Evolutionary conservation across 2,113 vertebrate genomes (phyloP).

Genomic region (Boleophthalmus pectinirostris): DNA sequence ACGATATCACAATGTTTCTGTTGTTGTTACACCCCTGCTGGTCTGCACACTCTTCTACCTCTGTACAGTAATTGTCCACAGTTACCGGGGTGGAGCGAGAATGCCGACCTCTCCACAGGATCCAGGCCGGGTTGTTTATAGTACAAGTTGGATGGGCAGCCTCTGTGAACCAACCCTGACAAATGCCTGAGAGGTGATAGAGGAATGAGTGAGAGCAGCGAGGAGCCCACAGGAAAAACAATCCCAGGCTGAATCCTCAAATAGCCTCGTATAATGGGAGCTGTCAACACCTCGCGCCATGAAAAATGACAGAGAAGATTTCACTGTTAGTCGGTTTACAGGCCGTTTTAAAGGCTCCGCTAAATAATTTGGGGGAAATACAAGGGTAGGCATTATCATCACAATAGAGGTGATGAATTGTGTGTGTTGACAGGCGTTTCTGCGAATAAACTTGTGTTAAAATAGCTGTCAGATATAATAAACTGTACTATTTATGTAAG

Average conservation of each 20-base stretch:
- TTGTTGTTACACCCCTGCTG: no score
- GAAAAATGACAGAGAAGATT: slow-evolving; percentile 44
- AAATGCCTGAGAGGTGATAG: slow-evolving; percentile 54
- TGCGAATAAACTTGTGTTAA: slow-evolving; percentile 3
- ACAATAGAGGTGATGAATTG: background rate
- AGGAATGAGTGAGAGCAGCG: slow-evolving; percentile 48
- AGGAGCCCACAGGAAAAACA: slow-evolving; percentile 49
- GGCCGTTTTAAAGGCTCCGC: slow-evolving; percentile 30
- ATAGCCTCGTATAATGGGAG: slow-evolving; percentile 45
- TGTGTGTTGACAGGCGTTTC: background rate
- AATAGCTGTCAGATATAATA: slow-evolving; percentile 2
- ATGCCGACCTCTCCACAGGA: slow-evolving; percentile 19
- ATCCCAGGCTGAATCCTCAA: slow-evolving; percentile 51
- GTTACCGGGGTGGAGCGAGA: slow-evolving; percentile 14
- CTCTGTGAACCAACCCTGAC: slow-evolving; percentile 48
- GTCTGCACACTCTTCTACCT: background rate
- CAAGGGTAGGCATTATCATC: background rate
- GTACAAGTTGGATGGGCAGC: slow-evolving; percentile 33
- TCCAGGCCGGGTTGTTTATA: slow-evolving; percentile 38
- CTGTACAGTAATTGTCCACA: slow-evolving; percentile 4
- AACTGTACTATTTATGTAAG: background rate
- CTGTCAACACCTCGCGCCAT: slow-evolving; percentile 49
- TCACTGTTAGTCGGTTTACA: slow-evolving; percentile 15
- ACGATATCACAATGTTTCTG: background rate
- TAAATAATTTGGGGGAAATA: slow-evolving; percentile 22